phyloP scores from a whole-genome alignment of 1,140 invertebrate species.

The Geopemphigus sp. region DNA sequence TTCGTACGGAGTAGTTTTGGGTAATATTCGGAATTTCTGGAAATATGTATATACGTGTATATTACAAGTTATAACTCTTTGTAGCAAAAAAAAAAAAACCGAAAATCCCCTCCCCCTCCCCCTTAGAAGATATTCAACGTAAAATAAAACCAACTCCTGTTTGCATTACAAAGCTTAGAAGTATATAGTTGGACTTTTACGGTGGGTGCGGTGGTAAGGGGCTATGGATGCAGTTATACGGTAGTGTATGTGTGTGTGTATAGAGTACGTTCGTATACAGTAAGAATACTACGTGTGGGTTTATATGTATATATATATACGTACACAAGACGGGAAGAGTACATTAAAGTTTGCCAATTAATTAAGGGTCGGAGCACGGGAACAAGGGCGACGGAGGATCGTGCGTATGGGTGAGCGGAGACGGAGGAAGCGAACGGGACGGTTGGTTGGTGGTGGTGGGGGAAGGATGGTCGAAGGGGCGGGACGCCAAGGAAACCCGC shows the following conservation, averaged over 20 bases:
- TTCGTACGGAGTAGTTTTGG: not conserved
- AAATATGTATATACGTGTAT: not conserved
- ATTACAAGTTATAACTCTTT: constrained; percentile 3
- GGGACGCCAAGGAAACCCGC: constrained; percentile 2
- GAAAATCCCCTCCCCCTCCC: too few species aligned
- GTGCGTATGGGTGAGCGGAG: too few species aligned
- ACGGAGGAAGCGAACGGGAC: not conserved
- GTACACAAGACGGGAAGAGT: constrained; percentile 44
- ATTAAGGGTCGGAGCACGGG: constrained; percentile 34
- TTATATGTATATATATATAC: too few species aligned
- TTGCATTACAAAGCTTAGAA: constrained; percentile 1
- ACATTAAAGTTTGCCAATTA: constrained; percentile 49
- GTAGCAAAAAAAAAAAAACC: not conserved
- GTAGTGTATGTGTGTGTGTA: too few species aligned
- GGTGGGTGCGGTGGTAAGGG: not conserved
- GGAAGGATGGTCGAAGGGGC: not conserved
- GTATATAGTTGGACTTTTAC: not conserved
- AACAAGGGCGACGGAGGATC: too few species aligned
- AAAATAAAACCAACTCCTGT: constrained; percentile 20
- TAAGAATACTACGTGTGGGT: constrained; percentile 13
- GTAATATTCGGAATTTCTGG: constrained; percentile 12
- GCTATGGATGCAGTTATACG: constrained; percentile 18
- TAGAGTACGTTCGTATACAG: not conserved
- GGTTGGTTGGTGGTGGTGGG: not conserved
- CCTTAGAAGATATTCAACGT: not conserved